Base-by-base conservation (phyloP, 2,888 invertebrate species). In the Argyra leucocephala region DNA sequence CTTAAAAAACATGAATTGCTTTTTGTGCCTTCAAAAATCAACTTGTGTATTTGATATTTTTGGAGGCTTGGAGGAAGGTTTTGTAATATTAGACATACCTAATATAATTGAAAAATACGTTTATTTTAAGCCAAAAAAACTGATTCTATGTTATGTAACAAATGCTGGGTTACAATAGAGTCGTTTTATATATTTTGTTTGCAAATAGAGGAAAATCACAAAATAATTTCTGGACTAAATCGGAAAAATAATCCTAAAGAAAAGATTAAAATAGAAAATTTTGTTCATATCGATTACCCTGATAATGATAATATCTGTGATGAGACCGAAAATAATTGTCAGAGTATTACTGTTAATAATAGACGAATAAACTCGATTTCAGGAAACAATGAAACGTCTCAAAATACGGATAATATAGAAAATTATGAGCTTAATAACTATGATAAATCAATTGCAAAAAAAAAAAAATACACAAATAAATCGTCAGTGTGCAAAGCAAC, bases 161-260 rank as follows among this genome's bases (percentile, higher is more conserved):
- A 66, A n/a, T 78, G 78, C 67, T 78, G 78, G 78, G 70, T 71
- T n/a, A 75, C 74, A 66, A 73, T 78, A 6, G 72, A 72, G 1
- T 74, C 74, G 64, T 78, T 78, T 60, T 76, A 78, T 68, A 73
- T 74, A 65, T 78, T 76, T 67, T 78, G 76, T 67, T 66, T 74
- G 26, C 72, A 73, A 21, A 74, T 78, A n/a, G 73, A 75, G 65
- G 73, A 76, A 67, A 76, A 75, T 12, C 78, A 78, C 66, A 48
- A 48, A 18, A n/a, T 3, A 3, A 3, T 18, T 18, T 5, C 1
- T 5, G 18, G 18, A 48, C 12, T 15, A 4, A 48, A 48, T 5
- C 12, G 15, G 2, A n/a, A 18, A 9, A 3, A 12, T 37, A 3
- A 37, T 48, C 5, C 6, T 48, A 48, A 48, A 12, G 18, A 15